phyloP scores from a whole-genome alignment of 2,797 vertebrate species.

The Sebastes umbrosus region DNA sequence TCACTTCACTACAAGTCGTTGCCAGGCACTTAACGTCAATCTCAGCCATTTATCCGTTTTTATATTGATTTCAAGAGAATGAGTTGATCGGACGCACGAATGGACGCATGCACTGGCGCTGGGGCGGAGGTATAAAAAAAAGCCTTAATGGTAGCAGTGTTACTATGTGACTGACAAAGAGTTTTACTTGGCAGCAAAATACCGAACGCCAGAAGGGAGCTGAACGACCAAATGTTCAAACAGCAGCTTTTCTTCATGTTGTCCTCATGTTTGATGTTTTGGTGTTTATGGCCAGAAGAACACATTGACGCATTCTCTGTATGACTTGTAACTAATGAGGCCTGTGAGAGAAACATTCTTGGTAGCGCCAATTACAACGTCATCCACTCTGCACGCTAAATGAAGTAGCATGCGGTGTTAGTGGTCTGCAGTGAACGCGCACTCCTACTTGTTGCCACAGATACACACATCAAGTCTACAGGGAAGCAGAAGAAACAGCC shows the following conservation, averaged over 20 bases:
- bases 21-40: too few relatives aligned
- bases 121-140: not conserved
- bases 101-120: too few relatives aligned
- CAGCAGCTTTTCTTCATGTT: conserved; percentile 16
- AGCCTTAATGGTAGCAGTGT: not conserved
- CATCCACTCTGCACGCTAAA: not conserved
- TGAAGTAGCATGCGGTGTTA: not conserved
- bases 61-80: too few relatives aligned
- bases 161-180: not conserved
- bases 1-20: too few relatives aligned
- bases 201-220: not conserved
- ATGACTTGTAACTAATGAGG: conserved; percentile 40
- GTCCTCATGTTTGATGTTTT: conserved; percentile 8
- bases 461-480: conserved; percentile 6
- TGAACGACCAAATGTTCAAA: conserved; percentile 14
- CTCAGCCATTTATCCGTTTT: too few relatives aligned
- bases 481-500: conserved; percentile 23
- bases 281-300: not conserved
- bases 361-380: conserved; percentile 2
- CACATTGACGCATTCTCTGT: conserved; percentile 4
- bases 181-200: conserved; percentile 8
- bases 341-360: not conserved
- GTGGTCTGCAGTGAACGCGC: not conserved
- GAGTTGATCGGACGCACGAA: too few relatives aligned
- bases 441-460: conserved; percentile 30